These are phyloP conservation scores for Callosobruchus maculatus DNA, from an alignment of 2,888 invertebrate genomes.

Conservation along the genomic window DNA sequence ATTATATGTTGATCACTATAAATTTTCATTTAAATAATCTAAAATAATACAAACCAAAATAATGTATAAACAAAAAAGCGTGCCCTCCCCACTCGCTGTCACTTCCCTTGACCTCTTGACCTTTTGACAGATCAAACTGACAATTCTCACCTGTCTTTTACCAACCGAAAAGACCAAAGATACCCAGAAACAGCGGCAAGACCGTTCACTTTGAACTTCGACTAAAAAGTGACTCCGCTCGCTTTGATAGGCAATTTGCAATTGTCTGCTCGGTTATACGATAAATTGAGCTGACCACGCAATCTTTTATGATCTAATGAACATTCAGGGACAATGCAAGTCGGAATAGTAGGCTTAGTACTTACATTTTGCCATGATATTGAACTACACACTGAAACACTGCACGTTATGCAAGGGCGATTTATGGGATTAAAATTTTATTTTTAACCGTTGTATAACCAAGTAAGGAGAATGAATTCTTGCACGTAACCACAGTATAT, in stretches of 20 bases:
- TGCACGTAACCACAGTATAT: not conserved
- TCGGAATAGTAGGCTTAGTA: not conserved
- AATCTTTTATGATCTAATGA: not conserved
- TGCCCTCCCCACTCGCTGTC: not conserved
- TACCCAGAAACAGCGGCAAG: not conserved
- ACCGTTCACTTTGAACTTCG: not conserved
- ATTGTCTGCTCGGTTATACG: not conserved
- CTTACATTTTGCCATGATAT: not conserved
- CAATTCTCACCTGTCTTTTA: not conserved
- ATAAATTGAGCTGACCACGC: not conserved
- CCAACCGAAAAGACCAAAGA: not conserved
- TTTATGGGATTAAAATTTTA: not conserved
- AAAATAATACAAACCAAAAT: not conserved
- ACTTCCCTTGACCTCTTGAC: not conserved
- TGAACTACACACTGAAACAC: not conserved
- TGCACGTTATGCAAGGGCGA: not conserved
- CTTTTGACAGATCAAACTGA: not conserved
- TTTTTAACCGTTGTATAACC: not conserved
- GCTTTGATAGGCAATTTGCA: not conserved
- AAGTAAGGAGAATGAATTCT: not conserved
- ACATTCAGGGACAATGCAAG: not conserved
- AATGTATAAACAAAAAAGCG: not conserved
- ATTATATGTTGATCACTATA: not conserved
- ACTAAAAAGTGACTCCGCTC: not conserved
- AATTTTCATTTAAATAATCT: not conserved